phyloP scores from a whole-genome alignment of 2,113 vertebrate species.

The Phrynocephalus versicolor region DNA sequence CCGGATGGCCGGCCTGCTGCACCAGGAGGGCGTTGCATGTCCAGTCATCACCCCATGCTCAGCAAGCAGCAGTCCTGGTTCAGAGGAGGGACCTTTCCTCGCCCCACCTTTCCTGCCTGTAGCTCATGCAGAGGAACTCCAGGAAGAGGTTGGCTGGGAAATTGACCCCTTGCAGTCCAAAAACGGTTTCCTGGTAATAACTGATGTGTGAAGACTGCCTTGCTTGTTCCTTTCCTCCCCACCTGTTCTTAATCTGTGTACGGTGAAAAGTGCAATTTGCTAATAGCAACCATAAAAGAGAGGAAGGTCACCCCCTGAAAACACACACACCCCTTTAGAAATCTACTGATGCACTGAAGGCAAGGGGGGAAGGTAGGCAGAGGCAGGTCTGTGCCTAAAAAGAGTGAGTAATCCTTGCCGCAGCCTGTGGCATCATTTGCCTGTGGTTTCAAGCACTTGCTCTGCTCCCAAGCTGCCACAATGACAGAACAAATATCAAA shows the following conservation, averaged over 20 bases:
- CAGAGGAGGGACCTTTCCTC: not conserved
- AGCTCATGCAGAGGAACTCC: too few relatives aligned
- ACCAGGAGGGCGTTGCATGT: not conserved
- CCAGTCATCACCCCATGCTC: not conserved
- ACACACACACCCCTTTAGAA: too few relatives aligned
- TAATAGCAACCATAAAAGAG: too few relatives aligned
- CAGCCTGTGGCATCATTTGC: not conserved
- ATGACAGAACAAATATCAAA: not conserved
- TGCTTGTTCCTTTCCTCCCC: too few relatives aligned
- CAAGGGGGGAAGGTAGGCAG: not conserved
- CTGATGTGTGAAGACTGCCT: too few relatives aligned
- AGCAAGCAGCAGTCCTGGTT: not conserved
- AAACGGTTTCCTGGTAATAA: too few relatives aligned
- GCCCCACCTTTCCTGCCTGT: too few relatives aligned
- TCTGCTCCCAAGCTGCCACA: not conserved
- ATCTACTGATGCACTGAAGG: not conserved
- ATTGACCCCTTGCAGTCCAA: too few relatives aligned
- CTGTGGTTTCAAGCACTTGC: not conserved
- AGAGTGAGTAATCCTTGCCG: not conserved
- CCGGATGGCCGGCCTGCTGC: not conserved
- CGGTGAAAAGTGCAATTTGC: not conserved
- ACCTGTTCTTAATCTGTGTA: not conserved
- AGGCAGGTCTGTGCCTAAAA: not conserved
- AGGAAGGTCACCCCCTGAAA: too few relatives aligned
- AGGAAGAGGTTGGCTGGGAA: too few relatives aligned